A percentile compares a stretch with the other conserved stretches of the same genome.
Evolutionary conservation across 2,113 vertebrate genomes (phyloP).

Genomic region (Bolborhynchus lineola): DNA sequence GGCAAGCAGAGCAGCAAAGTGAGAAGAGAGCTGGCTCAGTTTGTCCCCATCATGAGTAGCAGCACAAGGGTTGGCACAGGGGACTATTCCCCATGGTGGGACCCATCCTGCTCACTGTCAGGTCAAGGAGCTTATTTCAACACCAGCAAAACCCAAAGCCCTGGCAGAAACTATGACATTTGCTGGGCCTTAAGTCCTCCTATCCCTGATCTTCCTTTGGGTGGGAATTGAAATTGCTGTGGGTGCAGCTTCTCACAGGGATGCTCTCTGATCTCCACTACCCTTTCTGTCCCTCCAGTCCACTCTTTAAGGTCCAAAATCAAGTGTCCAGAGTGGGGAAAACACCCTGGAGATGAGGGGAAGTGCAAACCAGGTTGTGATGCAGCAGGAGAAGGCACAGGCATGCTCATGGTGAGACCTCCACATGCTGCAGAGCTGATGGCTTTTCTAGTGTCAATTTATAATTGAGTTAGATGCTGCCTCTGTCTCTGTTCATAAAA

Average conservation of each 20-base stretch:
- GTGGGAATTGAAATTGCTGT: background rate
- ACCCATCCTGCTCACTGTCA: background rate
- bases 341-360: accelerated
- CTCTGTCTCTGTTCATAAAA: background rate
- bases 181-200: background rate
- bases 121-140: accelerated
- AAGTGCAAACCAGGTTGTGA: background rate
- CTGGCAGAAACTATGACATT: background rate
- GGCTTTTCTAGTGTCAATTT: background rate
- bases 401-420: accelerated
- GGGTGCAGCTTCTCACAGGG: accelerated
- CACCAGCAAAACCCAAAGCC: background rate
- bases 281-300: background rate
- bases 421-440: accelerated
- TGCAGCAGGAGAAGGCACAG: background rate
- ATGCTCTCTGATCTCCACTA: background rate
- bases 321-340: background rate
- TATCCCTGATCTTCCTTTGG: background rate
- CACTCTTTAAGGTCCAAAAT: background rate
- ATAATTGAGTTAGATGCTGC: background rate
- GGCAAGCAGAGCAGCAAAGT: background rate
- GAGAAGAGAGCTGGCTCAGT: background rate
- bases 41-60: background rate
- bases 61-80: background rate
- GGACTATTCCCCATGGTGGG: background rate